Evolutionary conservation across 2,113 vertebrate species (phyloP).

Genomic region (Cheilinus undulatus): DNA sequence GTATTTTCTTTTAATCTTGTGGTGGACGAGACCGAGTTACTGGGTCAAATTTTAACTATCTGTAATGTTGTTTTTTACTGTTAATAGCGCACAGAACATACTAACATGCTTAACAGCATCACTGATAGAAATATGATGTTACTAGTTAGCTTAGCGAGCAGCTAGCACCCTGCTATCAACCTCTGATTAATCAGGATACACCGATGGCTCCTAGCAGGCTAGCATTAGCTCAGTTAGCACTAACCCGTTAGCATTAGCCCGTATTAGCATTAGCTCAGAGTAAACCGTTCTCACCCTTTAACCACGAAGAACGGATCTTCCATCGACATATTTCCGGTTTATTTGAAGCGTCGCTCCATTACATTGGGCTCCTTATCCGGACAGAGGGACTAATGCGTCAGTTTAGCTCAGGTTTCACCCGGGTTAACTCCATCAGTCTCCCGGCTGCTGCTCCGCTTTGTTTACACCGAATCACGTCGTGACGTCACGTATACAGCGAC

Average conservation of each 20-base stretch:
- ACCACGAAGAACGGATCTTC: slow-evolving; percentile 99
- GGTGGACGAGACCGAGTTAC: too few relatives aligned
- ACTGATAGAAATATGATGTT: too few relatives aligned
- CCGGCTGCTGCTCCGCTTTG: slow-evolving; percentile 42
- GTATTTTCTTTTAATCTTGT: too few relatives aligned
- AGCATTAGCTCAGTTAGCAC: neutral
- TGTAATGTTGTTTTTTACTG: too few relatives aligned
- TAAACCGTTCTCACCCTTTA: slow-evolving; percentile 88
- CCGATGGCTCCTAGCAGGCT: neutral
- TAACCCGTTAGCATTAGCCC: neutral
- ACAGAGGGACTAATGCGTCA: accelerated
- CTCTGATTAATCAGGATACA: too few relatives aligned
- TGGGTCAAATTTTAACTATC: too few relatives aligned
- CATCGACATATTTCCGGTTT: slow-evolving; percentile 89
- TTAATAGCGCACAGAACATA: too few relatives aligned
- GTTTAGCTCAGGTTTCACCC: neutral
- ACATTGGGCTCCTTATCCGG: neutral
- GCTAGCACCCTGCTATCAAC: too few relatives aligned
- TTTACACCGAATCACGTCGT: slow-evolving; percentile 60
- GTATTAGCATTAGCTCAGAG: slow-evolving; percentile 2
- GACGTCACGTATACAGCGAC: slow-evolving; percentile 6
- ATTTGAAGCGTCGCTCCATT: slow-evolving; percentile 48
- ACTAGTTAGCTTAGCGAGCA: too few relatives aligned
- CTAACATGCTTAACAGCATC: too few relatives aligned
- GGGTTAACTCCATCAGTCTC: neutral